Conservation (phyloP, 2,888 invertebrate genomes). For the Megalurothrips usitatus region DNA sequence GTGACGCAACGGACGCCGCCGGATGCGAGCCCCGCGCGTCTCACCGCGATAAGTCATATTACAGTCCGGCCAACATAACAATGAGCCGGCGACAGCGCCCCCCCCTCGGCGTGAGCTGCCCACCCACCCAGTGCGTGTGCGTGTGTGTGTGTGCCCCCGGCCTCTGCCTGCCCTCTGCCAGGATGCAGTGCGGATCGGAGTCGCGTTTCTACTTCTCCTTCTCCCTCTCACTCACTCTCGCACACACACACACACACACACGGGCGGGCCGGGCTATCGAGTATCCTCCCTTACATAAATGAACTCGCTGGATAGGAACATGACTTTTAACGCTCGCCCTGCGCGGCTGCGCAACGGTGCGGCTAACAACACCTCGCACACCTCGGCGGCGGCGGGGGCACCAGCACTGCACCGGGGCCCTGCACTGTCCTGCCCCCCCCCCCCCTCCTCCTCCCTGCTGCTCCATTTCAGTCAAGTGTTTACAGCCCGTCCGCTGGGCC, state of each 20-base stretch:
- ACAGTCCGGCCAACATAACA: too few relatives aligned
- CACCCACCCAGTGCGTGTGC: too few relatives aligned
- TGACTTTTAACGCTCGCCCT: constrained; percentile 31
- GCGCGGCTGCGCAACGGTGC: not conserved
- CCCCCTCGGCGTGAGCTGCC: too few relatives aligned
- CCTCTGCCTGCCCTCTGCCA: too few relatives aligned
- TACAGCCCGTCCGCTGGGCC: too few relatives aligned
- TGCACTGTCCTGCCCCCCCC: not conserved
- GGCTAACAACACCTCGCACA: not conserved
- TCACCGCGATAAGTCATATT: too few relatives aligned
- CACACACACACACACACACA: not conserved
- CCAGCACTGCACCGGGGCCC: not conserved
- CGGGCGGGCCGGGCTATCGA: constrained; percentile 31
- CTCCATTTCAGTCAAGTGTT: too few relatives aligned
- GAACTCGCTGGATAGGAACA: constrained; percentile 30
- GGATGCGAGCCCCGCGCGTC: too few relatives aligned
- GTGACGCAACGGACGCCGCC: too few relatives aligned
- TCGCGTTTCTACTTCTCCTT: constrained; percentile 5
- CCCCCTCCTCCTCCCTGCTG: not conserved
- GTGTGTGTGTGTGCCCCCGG: too few relatives aligned
- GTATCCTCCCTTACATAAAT: constrained; percentile 34
- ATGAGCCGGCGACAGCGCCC: too few relatives aligned
- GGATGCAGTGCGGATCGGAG: too few relatives aligned
- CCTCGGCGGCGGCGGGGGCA: not conserved
- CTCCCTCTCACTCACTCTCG: constrained; percentile 14